A percentile compares a stretch with the other conserved stretches of the same genome.
phyloP scores from a whole-genome alignment of 2,797 vertebrate species.

The Poecilia picta region DNA sequence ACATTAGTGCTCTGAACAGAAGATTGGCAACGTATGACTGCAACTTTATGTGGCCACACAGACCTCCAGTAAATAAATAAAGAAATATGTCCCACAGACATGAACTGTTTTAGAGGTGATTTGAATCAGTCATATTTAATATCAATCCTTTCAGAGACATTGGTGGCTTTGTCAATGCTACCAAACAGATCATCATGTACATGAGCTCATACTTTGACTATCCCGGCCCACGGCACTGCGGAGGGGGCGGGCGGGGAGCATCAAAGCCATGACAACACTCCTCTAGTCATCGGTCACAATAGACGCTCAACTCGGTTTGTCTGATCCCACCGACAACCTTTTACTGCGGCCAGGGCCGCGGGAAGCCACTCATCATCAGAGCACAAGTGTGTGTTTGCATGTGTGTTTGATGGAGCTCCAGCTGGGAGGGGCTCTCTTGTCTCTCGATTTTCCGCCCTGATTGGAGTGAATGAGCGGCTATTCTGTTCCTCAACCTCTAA shows the following conservation, averaged over 20 bases:
- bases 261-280: conserved; percentile 78
- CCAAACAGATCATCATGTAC: conserved; percentile 59
- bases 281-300: conserved; percentile 83
- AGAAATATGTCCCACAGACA: too few species aligned
- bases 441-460: conserved; percentile 97
- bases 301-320: conserved; percentile 51
- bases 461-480: conserved; percentile 90
- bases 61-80: too few species aligned
- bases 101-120: too few species aligned
- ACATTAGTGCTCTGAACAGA: too few species aligned
- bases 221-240: conserved; percentile 65
- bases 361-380: conserved; percentile 73
- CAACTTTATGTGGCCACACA: neutral
- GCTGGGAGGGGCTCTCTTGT: conserved; percentile 84
- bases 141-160: conserved; percentile 17
- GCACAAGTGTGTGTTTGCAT: conserved; percentile 33
- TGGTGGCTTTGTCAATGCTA: conserved; percentile 21
- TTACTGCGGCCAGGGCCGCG: conserved; percentile 80
- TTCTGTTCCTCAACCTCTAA: conserved; percentile 83
- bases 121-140: conserved; percentile 1
- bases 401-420: conserved; percentile 56
- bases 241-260: conserved; percentile 64
- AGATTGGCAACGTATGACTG: too few species aligned
- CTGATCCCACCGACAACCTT: conserved; percentile 80
- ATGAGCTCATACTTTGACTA: conserved; percentile 78